Evolutionary conservation across 30 jellyfish, hydroid and myxozoan species (phyloP), one percentile per base, ranked within the genome.

Genomic region (Clytia hemisphaerica): DNA sequence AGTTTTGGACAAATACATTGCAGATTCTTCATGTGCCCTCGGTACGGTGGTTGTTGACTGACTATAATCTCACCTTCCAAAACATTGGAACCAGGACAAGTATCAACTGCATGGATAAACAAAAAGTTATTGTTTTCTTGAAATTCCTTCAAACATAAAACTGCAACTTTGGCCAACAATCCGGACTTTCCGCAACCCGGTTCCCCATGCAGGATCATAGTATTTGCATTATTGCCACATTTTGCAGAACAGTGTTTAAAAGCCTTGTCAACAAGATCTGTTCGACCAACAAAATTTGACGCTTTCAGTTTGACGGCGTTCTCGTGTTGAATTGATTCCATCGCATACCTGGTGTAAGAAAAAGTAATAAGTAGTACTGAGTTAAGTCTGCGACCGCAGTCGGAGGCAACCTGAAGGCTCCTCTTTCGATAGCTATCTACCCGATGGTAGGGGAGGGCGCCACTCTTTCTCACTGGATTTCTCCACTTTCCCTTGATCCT

Each of bases 171-270:
- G 19, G 60, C 19, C 24, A 46, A 46, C 60, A 46, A 46, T 46
- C 60, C 60, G 3, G 60, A 46, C 9, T 46, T 46, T 27, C 60
- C 60, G 60, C 3, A 3, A 46, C 60, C 60, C 4, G 60, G 60
- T 4, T 46, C 60, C 19, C 60, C 60, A 46, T 46, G 60, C 3
- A 46, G 24, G 9, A 46, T 46, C 60, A 46, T 2, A n/a, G 60
- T 46, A n/a, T n/a, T n/a, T n/a, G n/a, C n/a, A 31, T 3, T 46
- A 46, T 9, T 9, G 24, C 60, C 24, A n/a, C 60, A 27, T 46
- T 9, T 46, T 46, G 60, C 24, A 46, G 60, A n/a, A 31, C 60
- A 46, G 9, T 46, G 60, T n/a, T 27, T 46, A n/a, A 46, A 31
- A 9, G 30, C 60, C 19, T 27, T 46, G 9, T 46, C 24, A 46